Base-by-base conservation (phyloP, 2,113 vertebrate species). In the Hippoglossus stenolepis region DNA sequence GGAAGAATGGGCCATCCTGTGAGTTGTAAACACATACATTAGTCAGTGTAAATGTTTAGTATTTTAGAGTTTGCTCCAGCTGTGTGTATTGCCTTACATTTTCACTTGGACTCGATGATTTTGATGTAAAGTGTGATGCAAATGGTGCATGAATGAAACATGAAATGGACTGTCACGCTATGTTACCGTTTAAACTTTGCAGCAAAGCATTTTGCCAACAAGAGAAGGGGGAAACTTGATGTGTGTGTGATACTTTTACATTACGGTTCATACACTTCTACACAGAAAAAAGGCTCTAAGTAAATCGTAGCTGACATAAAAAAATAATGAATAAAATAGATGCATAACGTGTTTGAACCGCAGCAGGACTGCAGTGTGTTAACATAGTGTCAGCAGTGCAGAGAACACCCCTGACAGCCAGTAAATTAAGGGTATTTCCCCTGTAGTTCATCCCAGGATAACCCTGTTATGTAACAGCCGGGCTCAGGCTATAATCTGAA, bases 1-100 rank as follows among this genome's bases (percentile, higher is more conserved):
- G 95, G 95, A 86, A 85, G 89, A 26, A 65, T 84, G 75, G 94
- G 95, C 24, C 93, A 91, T 86, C 91, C 92, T 40, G 95, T 95
- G 75, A 94, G 94, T 95, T 14, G n/a, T 54, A 68, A 70, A 70
- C 58, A 64, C 54, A 71, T 11, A 26, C 28, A 70, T 51, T 69
- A 40, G 21, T 70, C 47, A 71, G 68, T 53, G 18, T 6, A 21
- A 31, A 73, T 49, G 28, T 61, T 75, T 68, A 47, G 3, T 62
- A 15, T 67, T 72, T 69, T 69, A 2, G 13, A 45, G 17, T 9
- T 65, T 35, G 14, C 23, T 40, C 58, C 9, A 38, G 67, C 20
- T 62, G 8, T 35, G 65, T 3, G 6, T 31, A n/a, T 63, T 40
- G 5, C 24, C 20, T 40, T 59, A 5, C 12, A 64, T 3, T 51